Evolutionary conservation across 2,888 invertebrate species (phyloP), one percentile per base, ranked within the genome.

Genomic region (Capitulum mitella): DNA sequence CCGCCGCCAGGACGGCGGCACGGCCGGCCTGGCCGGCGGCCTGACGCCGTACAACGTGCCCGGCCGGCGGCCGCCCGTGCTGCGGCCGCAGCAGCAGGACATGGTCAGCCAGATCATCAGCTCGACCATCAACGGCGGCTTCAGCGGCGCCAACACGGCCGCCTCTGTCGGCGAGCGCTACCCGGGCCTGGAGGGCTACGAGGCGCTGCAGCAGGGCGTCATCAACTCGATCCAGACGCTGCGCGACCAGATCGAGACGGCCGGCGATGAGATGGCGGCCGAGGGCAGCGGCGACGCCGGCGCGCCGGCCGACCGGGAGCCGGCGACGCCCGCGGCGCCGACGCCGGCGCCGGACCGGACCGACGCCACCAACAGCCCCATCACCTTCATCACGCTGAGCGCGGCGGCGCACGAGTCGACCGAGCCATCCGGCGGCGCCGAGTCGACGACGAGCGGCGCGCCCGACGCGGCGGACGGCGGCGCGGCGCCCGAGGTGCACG

Each of bases 61-160:
- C 29, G 5, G 29, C 22, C 58, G 58, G n/a, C 54, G 80, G 16
- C 81, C 81, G 22, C n/a, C n/a, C n/a, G 81, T 80, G 46, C 78
- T 79, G 78, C 78, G 79, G 40, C 80, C 80, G 76, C 81, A 80
- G 78, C 79, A 82, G 77, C 79, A 80, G 64, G 79, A 80, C 54
- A 79, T 80, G 79, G 81, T 80, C 14, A 78, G 70, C 22, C 32
- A 32, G 19, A 70, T 70, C 70, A 70, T 70, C 70, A 37, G 29
- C 37, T 22, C n/a, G 12, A 70, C 70, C 2, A 37, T 70, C 37
- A 70, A 70, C 70, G 70, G 70, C 19, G 70, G 70, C 19, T 70
- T 70, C 70, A 70, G 70, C 70, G 37, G 37, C 70, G 32, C 70
- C 37, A 70, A 70, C 26, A 70, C 70, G 26, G 70, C 70, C 37